Evolutionary conservation across 1,140 invertebrate species (phyloP), one percentile per base, ranked within the genome.

Genomic region (Leucophenga varia): DNA sequence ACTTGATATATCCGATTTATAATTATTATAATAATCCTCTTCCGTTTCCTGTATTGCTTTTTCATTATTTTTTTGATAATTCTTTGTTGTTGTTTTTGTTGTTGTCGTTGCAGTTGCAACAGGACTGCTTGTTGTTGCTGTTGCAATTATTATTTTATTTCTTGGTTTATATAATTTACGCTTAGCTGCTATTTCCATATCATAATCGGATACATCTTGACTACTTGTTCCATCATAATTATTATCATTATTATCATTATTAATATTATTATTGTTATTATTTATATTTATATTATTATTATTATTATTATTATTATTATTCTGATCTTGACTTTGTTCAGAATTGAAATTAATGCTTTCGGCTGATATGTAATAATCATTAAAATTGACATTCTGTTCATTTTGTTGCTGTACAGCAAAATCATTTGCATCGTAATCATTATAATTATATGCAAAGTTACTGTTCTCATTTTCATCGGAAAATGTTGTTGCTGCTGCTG

Each of bases 301-400:
- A n/a, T n/a, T n/a, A n/a, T n/a, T n/a, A n/a, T n/a, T n/a, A n/a
- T n/a, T n/a, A n/a, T n/a, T n/a, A n/a, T n/a, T n/a, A n/a, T n/a
- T n/a, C n/a, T n/a, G 4, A 28, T 42, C 22, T 37, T 57, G 60
- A 38, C 51, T 55, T 47, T 61, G 58, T 13, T 55, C 52, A 37
- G 56, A 55, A 41, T 59, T 64, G 49, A 68, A 71, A 51, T 59
- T 60, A 35, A 65, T 69, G 50, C 58, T 70, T 48, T 72, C 65
- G 22, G 60, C 58, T 70, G 69, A 72, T 72, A 72, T 72, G 69
- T 72, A 72, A 64, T 72, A 72, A 67, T 72, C 65, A 44, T 72
- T 67, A 37, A 64, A 72, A 69, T 72, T 72, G 59, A 67, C 57
- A 51, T 59, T 72, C 30, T 55, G 19, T 37, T 39, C n/a, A n/a